These are phyloP conservation scores for Gadus chalcogrammus DNA, from an alignment of 2,113 vertebrate species.

Conservation along the genomic window DNA sequence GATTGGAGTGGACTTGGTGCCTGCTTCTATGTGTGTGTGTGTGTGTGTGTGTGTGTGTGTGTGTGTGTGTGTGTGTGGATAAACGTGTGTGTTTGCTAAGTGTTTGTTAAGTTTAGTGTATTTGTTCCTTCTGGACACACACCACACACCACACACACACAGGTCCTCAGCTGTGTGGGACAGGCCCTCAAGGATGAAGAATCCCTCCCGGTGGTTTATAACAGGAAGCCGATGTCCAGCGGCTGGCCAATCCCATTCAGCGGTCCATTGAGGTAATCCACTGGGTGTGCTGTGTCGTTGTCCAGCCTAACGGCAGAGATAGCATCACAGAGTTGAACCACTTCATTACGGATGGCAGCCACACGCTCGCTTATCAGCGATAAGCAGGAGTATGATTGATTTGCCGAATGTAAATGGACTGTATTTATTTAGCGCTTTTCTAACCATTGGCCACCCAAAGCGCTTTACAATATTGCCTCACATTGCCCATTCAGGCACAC, in stretches of 20 bases:
- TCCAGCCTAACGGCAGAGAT: constrained; percentile 40
- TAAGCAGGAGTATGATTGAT: too few species aligned
- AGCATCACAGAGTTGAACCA: not conserved
- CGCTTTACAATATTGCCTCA: too few species aligned
- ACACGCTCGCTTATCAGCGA: too few species aligned
- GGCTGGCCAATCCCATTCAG: constrained; percentile 57
- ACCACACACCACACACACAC: constrained; percentile 18
- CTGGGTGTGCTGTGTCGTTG: constrained; percentile 21
- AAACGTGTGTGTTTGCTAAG: constrained; percentile 11
- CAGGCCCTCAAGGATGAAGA: constrained; percentile 16
- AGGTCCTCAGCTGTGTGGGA: not conserved
- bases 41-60: not conserved
- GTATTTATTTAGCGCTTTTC: too few species aligned
- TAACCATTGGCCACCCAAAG: too few species aligned
- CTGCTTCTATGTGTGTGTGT: not conserved
- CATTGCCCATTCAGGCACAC: too few species aligned
- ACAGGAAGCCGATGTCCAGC: constrained; percentile 45
- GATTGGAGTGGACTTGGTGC: not conserved
- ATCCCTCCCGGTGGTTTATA: constrained; percentile 27
- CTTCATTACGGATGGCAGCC: not conserved
- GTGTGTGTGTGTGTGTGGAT: not conserved
- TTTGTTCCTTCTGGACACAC: not conserved
- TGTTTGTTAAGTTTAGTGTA: not conserved
- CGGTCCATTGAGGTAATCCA: constrained; percentile 37
- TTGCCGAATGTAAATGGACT: too few species aligned